Percentiles rank a stretch among this genome's conserved stretches.
Evolutionary conservation across 2,113 vertebrate species (phyloP).

Genomic region (Gymnorhina tibicen): DNA sequence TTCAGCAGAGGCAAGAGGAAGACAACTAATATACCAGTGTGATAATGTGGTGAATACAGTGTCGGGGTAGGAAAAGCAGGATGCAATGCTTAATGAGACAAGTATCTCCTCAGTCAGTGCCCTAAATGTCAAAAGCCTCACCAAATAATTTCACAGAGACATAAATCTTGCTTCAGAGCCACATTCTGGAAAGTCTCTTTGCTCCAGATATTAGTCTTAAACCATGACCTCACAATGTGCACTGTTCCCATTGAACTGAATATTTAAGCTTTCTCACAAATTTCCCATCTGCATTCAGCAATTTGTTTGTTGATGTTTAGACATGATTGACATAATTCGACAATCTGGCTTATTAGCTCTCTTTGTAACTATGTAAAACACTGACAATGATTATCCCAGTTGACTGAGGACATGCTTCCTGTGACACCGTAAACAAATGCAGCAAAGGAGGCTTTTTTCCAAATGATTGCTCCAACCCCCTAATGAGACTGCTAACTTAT

Average conservation of each 20-base stretch:
- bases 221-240: not conserved
- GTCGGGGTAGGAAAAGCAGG: not conserved
- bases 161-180: not conserved
- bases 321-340: slow-evolving; percentile 42
- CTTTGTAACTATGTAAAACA: slow-evolving; percentile 29
- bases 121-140: not conserved
- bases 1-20: not conserved
- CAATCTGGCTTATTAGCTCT: slow-evolving; percentile 54
- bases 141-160: not conserved
- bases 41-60: not conserved
- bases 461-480: slow-evolving; percentile 32
- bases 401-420: slow-evolving; percentile 38
- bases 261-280: not conserved
- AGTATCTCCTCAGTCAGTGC: not conserved
- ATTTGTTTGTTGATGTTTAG: slow-evolving; percentile 53
- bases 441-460: slow-evolving; percentile 33
- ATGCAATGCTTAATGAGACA: not conserved
- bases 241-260: not conserved
- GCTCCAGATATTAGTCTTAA: not conserved
- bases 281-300: slow-evolving; percentile 22
- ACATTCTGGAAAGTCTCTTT: not conserved
- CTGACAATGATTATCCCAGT: slow-evolving; percentile 41
- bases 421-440: slow-evolving; percentile 14
- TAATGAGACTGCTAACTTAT: slow-evolving; percentile 42
- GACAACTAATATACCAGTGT: not conserved